These are phyloP conservation scores for Agrotis puta DNA, from an alignment of 2,888 invertebrate genomes.

Conservation along the genomic window DNA sequence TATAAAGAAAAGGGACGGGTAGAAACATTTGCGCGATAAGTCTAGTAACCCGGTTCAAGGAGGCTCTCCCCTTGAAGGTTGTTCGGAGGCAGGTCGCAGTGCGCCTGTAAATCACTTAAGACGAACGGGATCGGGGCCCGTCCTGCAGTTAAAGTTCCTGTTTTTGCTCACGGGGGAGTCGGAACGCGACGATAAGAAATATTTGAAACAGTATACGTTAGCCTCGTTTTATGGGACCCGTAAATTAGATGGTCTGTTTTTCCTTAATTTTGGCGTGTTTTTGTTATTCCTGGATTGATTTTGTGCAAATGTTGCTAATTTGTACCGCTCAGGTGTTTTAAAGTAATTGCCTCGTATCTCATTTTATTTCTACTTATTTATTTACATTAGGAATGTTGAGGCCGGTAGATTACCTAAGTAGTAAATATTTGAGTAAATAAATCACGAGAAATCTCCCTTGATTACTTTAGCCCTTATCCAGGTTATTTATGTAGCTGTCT, in stretches of 20 bases:
- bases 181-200: constrained; percentile 80
- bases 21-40: constrained; percentile 70
- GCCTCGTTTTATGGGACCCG: constrained; percentile 67
- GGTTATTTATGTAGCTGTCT: not conserved
- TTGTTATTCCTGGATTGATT: constrained; percentile 54
- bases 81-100: constrained; percentile 80
- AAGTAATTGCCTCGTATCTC: constrained; percentile 28
- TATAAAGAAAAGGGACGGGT: constrained; percentile 73
- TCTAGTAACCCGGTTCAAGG: constrained; percentile 81
- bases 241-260: constrained; percentile 64
- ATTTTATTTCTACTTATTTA: constrained; percentile 20
- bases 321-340: constrained; percentile 45
- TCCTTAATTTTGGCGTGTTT: constrained; percentile 48
- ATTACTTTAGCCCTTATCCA: no score
- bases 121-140: constrained; percentile 78
- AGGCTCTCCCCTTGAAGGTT: constrained; percentile 73
- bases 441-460: not conserved
- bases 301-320: constrained; percentile 54
- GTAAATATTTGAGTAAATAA: not conserved
- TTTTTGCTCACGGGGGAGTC: constrained; percentile 83
- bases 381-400: constrained; percentile 11
- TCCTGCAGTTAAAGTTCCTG: constrained; percentile 82
- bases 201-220: constrained; percentile 79
- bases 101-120: constrained; percentile 89
- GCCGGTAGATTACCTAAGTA: not conserved